Conservation (phyloP, 2,888 invertebrate genomes). For the Eristalis tenax region DNA sequence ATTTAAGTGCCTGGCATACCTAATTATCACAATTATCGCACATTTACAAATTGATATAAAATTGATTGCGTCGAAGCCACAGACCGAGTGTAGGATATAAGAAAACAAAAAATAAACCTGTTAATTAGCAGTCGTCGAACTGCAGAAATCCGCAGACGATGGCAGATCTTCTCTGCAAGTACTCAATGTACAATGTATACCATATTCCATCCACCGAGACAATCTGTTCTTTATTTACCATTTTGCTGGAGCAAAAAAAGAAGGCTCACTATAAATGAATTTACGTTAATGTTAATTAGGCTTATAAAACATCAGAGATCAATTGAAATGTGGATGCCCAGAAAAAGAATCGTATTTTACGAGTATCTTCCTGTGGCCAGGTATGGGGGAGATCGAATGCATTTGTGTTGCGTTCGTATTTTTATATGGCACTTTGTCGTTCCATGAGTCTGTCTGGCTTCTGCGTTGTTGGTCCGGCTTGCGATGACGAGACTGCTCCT, state of each 20-base stretch:
- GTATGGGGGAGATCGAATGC: slow-evolving; percentile 11
- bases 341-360: slow-evolving; percentile 23
- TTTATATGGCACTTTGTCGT: slow-evolving; percentile 17
- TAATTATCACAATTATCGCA: slow-evolving; percentile 81
- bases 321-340: slow-evolving; percentile 17
- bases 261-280: slow-evolving; percentile 63
- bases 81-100: slow-evolving; percentile 34
- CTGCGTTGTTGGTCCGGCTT: slow-evolving; percentile 16
- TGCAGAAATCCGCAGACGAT: slow-evolving; percentile 50
- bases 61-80: slow-evolving; percentile 76
- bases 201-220: slow-evolving; percentile 12
- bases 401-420: background rate
- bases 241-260: slow-evolving; percentile 19
- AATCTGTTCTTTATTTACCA: slow-evolving; percentile 26
- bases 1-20: slow-evolving; percentile 74
- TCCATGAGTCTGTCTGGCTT: slow-evolving; percentile 40
- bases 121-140: slow-evolving; percentile 70
- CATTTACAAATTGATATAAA: slow-evolving; percentile 81
- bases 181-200: background rate
- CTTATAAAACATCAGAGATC: slow-evolving; percentile 58
- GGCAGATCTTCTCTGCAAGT: background rate
- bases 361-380: slow-evolving; percentile 44
- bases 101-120: slow-evolving; percentile 59
- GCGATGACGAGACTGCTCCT: slow-evolving; percentile 28
- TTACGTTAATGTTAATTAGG: slow-evolving; percentile 70